Base-by-base conservation (phyloP, 1,140 invertebrate species). In the Calosoma granatense region DNA sequence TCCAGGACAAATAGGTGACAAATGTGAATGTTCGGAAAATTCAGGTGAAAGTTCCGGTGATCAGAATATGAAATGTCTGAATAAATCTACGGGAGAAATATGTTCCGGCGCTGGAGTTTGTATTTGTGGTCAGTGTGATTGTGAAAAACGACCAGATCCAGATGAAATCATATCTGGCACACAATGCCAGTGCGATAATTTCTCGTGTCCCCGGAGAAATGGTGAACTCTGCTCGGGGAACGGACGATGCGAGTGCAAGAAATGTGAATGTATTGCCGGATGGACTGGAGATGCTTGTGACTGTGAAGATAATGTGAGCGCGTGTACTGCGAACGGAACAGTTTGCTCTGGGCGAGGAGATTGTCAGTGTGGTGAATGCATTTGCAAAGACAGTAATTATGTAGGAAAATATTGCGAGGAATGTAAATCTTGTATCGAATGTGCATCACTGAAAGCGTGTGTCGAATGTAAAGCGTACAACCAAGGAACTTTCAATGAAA, bases 121-220 rank as follows among this genome's bases (percentile, higher is more conserved):
- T n/a, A 36, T 36, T 9, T 36, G 26, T n/a, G 26, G 26, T 36
- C 6, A n/a, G 6, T 36, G 88, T 67, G 79, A 84, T 60, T 91
- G 89, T 67, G 74, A 82, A 47, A 71, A 74, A 60, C 70, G 78
- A 53, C 20, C 63, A 9, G n/a, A 36, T 36, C 6, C 26, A 36
- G 26, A 36, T 36, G 26, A 36, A n/a, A 36, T 36, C 26, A 36
- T 36, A 20, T 26, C 30, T 0, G 92, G 92, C 2, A 73, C 78
- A 54, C 93, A 78, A 71, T 97, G 93, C 67, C 86, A 96, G 70
- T 96, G 92, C 73, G 91, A 95, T 70, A 92, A 95, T 75, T 95
- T 92, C 67, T 87, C 86, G 15, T 95, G 93, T 68, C 88, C 92
- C 67, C 82, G 88, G 61, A 6, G 17, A 2, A 23, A 23, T 1